A percentile compares a stretch with the other conserved stretches of the same genome.
Conservation (phyloP, 2,888 invertebrate species). For the Pseudococcus jackbeardsleyi region DNA sequence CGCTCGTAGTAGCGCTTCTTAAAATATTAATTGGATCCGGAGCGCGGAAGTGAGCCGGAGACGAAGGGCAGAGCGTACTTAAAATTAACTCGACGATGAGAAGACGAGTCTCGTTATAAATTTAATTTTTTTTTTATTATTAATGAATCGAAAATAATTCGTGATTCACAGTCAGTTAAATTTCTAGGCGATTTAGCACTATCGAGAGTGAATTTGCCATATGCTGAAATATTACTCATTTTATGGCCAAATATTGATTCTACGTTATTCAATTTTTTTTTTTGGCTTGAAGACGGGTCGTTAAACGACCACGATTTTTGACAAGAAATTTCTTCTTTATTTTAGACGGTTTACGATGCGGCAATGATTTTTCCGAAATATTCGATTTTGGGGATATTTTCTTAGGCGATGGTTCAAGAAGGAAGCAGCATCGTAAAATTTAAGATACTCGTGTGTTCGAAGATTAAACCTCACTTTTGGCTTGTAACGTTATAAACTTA, state of each 20-base stretch:
- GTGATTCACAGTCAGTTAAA: not conserved
- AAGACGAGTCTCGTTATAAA: not conserved
- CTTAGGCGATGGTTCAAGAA: not conserved
- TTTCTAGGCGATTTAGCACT: not conserved
- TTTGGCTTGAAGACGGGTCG: not conserved
- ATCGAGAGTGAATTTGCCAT: not conserved
- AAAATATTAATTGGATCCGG: not conserved
- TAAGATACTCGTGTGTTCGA: not conserved
- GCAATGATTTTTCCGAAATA: not conserved
- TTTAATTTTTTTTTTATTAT: not conserved
- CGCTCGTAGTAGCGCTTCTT: not conserved
- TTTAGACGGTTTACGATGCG: no score
- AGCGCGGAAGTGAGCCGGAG: not conserved
- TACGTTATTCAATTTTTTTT: not conserved
- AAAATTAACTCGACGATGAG: not conserved
- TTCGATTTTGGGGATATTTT: not conserved
- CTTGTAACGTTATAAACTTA: not conserved
- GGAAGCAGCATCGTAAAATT: not conserved
- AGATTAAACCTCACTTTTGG: not conserved
- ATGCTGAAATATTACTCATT: not conserved
- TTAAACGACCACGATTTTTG: no score
- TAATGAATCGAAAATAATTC: not conserved
- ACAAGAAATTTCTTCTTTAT: no score
- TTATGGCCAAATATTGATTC: not conserved
- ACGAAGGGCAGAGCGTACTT: not conserved